phyloP scores from a whole-genome alignment of 2,888 invertebrate genomes.

The Polyommatus iphigenia region DNA sequence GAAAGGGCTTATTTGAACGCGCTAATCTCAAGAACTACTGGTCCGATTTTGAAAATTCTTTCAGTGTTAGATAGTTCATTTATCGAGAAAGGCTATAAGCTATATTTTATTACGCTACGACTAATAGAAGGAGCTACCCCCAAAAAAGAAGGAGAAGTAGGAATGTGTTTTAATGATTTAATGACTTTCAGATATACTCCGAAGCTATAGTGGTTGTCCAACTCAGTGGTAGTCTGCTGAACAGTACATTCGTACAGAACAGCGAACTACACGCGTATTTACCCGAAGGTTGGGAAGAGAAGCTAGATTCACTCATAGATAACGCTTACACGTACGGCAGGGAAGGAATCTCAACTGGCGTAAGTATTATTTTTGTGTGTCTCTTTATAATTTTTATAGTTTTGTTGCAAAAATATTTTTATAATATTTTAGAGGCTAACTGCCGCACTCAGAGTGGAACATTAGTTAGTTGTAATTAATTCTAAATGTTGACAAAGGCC shows the following conservation, averaged over 20 bases:
- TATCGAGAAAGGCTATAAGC: too few relatives aligned
- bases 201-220: constrained; percentile 96
- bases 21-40: too few relatives aligned
- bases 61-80: too few relatives aligned
- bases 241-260: constrained; percentile 93
- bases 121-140: too few relatives aligned
- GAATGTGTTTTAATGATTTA: background rate
- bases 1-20: too few relatives aligned
- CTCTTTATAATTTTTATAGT: background rate
- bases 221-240: constrained; percentile 92
- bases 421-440: background rate
- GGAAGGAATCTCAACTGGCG: constrained; percentile 93
- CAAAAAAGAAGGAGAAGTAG: too few relatives aligned
- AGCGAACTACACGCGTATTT: constrained; percentile 91
- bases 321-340: constrained; percentile 96
- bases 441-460: too few relatives aligned
- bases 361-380: constrained; percentile 58
- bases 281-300: constrained; percentile 91
- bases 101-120: too few relatives aligned
- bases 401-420: background rate
- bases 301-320: constrained; percentile 93
- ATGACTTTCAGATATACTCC: constrained; percentile 87
- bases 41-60: too few relatives aligned
- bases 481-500: too few relatives aligned
- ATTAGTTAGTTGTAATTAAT: too few relatives aligned